Evolutionary conservation across 2,113 vertebrate genomes (phyloP).

Genomic region (Nesogale talazaci): DNA sequence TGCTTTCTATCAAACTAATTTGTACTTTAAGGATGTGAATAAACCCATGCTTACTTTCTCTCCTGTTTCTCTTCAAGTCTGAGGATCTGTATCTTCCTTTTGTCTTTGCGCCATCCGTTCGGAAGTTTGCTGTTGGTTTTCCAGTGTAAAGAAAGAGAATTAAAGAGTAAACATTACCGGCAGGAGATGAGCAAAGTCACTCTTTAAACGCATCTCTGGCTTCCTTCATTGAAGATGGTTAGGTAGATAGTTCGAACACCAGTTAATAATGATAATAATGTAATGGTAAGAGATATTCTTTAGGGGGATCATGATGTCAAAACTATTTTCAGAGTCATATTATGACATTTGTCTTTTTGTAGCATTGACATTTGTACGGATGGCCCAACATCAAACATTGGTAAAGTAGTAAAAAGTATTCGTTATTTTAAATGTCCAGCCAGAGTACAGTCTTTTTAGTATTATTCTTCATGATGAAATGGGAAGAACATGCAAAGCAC

Average conservation of each 20-base stretch:
- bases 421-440: conserved; percentile 12
- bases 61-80: conserved; percentile 18
- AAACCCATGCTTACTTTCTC: conserved; percentile 24
- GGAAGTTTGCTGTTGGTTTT: conserved; percentile 40
- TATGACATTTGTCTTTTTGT: not conserved
- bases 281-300: not conserved
- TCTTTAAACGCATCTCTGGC: not conserved
- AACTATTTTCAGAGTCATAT: not conserved
- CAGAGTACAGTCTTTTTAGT: conserved; percentile 15
- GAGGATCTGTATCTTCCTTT: not conserved
- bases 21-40: conserved; percentile 66
- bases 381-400: not conserved
- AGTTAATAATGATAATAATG: not conserved
- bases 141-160: conserved; percentile 8
- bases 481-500: not conserved
- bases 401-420: conserved; percentile 49
- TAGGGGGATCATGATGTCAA: not conserved
- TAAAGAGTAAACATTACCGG: conserved; percentile 35
- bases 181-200: not conserved
- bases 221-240: not conserved
- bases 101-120: not conserved
- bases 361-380: no score
- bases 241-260: not conserved
- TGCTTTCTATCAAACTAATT: conserved; percentile 71
- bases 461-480: not conserved